Evolutionary conservation across 2,113 vertebrate genomes (phyloP).

Genomic region (Xenus cinereus): DNA sequence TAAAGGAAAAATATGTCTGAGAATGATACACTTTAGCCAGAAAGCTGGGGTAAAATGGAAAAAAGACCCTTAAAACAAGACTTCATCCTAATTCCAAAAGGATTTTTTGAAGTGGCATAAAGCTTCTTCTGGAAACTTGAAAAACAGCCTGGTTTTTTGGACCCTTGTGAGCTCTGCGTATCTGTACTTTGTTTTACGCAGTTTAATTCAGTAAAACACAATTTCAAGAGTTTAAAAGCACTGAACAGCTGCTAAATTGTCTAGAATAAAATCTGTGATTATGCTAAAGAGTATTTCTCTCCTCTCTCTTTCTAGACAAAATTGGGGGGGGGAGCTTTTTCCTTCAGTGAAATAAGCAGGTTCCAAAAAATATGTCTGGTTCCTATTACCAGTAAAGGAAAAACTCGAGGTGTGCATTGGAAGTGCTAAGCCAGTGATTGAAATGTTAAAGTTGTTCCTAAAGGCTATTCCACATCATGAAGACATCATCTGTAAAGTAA

Average conservation of each 20-base stretch:
- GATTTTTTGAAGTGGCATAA: constrained; percentile 18
- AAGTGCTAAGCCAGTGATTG: constrained; percentile 69
- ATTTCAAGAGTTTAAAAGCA: neutral
- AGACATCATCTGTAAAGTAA: constrained; percentile 64
- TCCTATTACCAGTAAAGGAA: constrained; percentile 59
- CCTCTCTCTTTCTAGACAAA: constrained; percentile 23
- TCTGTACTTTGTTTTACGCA: neutral
- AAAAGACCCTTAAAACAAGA: constrained; percentile 52
- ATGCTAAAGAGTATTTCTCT: neutral
- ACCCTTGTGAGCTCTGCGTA: neutral
- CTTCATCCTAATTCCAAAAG: constrained; percentile 21
- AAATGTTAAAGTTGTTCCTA: constrained; percentile 64
- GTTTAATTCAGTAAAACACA: neutral
- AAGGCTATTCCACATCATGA: constrained; percentile 60
- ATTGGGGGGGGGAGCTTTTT: constrained; percentile 7
- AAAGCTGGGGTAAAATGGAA: constrained; percentile 46
- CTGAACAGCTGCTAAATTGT: neutral
- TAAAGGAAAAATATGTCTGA: constrained; percentile 52
- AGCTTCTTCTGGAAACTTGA: constrained; percentile 27
- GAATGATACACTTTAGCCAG: constrained; percentile 20
- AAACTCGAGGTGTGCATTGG: constrained; percentile 60
- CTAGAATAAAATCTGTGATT: neutral
- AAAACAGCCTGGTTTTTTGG: neutral
- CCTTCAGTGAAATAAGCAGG: neutral
- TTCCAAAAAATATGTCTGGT: constrained; percentile 65